Base-by-base conservation (phyloP, 2,888 invertebrate species). In the Oasisia sp. region DNA sequence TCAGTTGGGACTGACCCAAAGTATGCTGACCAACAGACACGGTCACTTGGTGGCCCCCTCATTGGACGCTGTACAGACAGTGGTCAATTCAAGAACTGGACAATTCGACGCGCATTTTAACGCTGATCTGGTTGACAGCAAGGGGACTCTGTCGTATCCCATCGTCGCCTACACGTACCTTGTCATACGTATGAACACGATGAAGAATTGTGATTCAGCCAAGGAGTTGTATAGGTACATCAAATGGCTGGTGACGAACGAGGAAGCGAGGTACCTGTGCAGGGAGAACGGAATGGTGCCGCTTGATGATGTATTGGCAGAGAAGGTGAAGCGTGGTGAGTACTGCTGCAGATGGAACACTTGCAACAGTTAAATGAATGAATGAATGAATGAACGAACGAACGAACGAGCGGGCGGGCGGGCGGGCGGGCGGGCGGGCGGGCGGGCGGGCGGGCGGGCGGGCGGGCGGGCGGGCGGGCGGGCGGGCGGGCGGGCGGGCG, bases 111-210 rank as follows among this genome's bases (percentile, higher is more conserved):
- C n/a, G 7, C 44, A 5, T 19, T 90, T 38, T 32, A 90, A 90
- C 90, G 2, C 90, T 27, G 56, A 27, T n/a, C 92, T 95, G 9
- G 92, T 94, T 4, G 94, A 95, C 92, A 92, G 93, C 5, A 92
- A 44, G 0, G 93, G 27, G 12, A 90, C 91, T 0, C 91, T 92
- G 3, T 91, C 94, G 7, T 95, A 95, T 91, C 96, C 96, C 0
- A 94, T 96, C 0, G 94, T 95, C 7, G 94, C 95, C 7, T 96
- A 94, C 92, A 95, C 95, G 0, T 95, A 95, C 93, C 94, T 96
- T 92, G 94, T 96, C 74, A 92, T 95, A 0, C 93, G 94, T 32
- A 93, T 92, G 92, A 93, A 93, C 3, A 90, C 89, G 32, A 94
- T 94, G 93, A 91, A 32, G 12, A 92, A 94, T 91, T 96, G 96